Conservation (phyloP, 2,797 vertebrate species). For the Halcyon smyrnensis region DNA sequence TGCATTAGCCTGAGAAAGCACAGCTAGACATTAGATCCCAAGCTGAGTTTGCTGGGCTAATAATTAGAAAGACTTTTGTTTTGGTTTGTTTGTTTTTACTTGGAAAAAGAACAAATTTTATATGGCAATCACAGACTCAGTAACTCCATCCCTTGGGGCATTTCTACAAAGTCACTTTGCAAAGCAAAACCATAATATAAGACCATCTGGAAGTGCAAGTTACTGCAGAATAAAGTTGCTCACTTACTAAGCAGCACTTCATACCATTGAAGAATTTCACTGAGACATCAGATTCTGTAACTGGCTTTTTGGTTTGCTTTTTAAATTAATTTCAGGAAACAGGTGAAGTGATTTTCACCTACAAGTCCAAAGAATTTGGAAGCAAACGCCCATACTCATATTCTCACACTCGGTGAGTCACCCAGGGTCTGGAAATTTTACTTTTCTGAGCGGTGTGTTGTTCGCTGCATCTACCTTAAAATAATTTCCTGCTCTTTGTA, state of each 20-base stretch:
- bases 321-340: not conserved
- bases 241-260: not conserved
- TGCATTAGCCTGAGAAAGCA: slow-evolving; percentile 18
- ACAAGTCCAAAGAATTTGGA: not conserved
- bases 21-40: slow-evolving; percentile 36
- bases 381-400: not conserved
- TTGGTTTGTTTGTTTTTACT: slow-evolving; percentile 1
- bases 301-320: not conserved
- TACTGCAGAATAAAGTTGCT: not conserved
- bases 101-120: slow-evolving; percentile 29
- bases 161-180: slow-evolving; percentile 54
- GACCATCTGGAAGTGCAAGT: slow-evolving; percentile 49
- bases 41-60: slow-evolving; percentile 37
- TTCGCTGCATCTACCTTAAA: not conserved
- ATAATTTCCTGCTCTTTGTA: not conserved
- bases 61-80: slow-evolving; percentile 26
- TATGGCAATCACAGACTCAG: slow-evolving; percentile 37
- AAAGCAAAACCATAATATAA: slow-evolving; percentile 17
- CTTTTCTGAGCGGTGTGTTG: not conserved
- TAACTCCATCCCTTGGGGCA: slow-evolving; percentile 18
- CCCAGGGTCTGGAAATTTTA: not conserved
- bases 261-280: not conserved
- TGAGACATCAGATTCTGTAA: not conserved
- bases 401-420: not conserved
- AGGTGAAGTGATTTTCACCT: not conserved